Evolutionary conservation across 2,888 invertebrate genomes (phyloP), one percentile per base, ranked within the genome.

Genomic region (Argyresthia goedartella): DNA sequence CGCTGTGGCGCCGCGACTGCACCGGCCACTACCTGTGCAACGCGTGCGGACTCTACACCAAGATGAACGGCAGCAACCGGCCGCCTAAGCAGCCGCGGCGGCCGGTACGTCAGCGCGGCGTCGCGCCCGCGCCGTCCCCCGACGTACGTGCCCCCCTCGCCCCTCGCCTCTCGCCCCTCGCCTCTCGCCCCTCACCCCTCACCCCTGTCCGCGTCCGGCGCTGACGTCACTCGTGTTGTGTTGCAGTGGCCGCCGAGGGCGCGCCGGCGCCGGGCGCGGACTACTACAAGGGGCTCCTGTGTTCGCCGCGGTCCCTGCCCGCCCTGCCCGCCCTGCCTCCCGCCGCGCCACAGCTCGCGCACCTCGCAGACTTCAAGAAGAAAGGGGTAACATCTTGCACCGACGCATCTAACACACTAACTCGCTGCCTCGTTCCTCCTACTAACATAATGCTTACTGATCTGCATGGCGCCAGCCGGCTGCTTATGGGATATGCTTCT

Each of bases 1-100:
- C 99, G 58, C 90, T 99, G 65, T 99, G 99, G 99, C 92, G 99
- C 63, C 92, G 99, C 77, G 99, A 99, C 90, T 97, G 97, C 80
- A 97, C 97, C 69, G 99, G 99, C 60, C 98, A 99, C 89, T 99
- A 98, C 88, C 92, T 99, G 69, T 99, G 99, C 92, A 99, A 99
- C 90, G 99, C 99, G 61, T 99, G 99, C 88, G 99, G 99, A 68
- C 94, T 99, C 71, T 99, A 99, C 91, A 96, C 96, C 89, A 98
- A 98, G 89, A 98, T 98, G 96, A 99, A 99, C 88, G 98, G 98
- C 76, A 95, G 96, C 92, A 97, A 97, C 89, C 90, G 98, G 67
- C 98, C 98, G 61, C 90, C 99, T 69, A 97, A 98, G 81, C 98
- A 98, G 88, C 98, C 98, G 62, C 97, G 97, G 77, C 96, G 98